A percentile compares a stretch with the other conserved stretches of the same genome.
Evolutionary conservation across 2,888 invertebrate species (phyloP).

Genomic region (Macrosoma leucophasiata): DNA sequence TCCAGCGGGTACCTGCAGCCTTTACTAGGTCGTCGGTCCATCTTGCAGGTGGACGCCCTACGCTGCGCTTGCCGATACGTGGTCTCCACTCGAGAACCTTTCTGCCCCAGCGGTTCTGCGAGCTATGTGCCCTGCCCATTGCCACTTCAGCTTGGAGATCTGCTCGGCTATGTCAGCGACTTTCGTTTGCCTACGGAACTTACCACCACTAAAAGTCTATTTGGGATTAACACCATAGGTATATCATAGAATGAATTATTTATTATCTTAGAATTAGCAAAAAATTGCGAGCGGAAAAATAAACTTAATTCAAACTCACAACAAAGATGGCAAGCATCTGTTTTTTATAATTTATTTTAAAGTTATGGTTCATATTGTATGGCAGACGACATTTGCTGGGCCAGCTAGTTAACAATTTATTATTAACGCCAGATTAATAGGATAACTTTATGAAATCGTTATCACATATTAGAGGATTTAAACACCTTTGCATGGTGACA

Average conservation of each 20-base stretch:
- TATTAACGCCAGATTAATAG: neutral
- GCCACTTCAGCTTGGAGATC: too few species aligned
- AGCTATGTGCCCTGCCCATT: too few species aligned
- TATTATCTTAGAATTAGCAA: too few species aligned
- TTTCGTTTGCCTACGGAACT: slow-evolving; percentile 1
- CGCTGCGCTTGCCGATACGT: too few species aligned
- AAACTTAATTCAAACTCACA: slow-evolving; percentile 2
- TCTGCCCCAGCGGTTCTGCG: too few species aligned
- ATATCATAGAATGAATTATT: slow-evolving; percentile 6
- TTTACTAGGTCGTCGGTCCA: too few species aligned
- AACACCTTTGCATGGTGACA: neutral
- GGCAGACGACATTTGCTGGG: slow-evolving; percentile 12
- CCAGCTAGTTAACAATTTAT: slow-evolving; percentile 9
- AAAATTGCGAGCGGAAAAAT: too few species aligned
- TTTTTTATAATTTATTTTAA: slow-evolving; percentile 11
- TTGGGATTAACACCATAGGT: slow-evolving; percentile 1
- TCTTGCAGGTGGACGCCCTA: too few species aligned
- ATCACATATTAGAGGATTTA: slow-evolving; percentile 1
- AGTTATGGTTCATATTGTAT: slow-evolving; percentile 13
- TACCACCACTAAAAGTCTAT: slow-evolving; percentile 1
- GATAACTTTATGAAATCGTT: neutral
- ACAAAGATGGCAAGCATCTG: neutral
- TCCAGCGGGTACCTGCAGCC: too few species aligned
- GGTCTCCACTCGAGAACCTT: too few species aligned
- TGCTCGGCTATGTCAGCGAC: too few species aligned